These are phyloP conservation scores for Propithecus coquereli DNA, from an alignment of 2,113 vertebrate species.

Conservation along the genomic window DNA sequence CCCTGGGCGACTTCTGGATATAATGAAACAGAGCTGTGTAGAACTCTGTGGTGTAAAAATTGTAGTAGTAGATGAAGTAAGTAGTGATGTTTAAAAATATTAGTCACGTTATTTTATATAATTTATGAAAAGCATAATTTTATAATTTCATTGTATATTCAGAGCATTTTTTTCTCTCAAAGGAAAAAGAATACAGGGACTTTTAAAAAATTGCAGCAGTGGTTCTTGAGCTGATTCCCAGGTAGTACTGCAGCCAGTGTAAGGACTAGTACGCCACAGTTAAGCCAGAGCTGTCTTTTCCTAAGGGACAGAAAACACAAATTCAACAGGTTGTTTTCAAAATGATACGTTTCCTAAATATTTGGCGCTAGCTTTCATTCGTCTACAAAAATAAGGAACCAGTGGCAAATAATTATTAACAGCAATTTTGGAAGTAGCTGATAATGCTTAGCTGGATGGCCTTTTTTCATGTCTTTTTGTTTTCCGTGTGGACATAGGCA, in stretches of 20 bases:
- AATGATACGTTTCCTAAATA: neutral
- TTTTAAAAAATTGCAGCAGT: neutral
- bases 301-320: neutral
- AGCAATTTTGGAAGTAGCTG: neutral
- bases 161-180: neutral
- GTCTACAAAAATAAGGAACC: neutral
- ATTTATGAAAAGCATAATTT: neutral
- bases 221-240: neutral
- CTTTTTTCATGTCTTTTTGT: neutral
- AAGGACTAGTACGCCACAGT: neutral
- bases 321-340: neutral
- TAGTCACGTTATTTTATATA: neutral
- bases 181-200: neutral
- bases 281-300: neutral
- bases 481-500: neutral
- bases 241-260: neutral
- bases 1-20: constrained; percentile 94
- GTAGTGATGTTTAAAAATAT: constrained; percentile 35
- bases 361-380: neutral
- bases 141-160: neutral
- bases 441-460: neutral
- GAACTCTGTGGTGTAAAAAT: constrained; percentile 85
- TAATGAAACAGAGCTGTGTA: constrained; percentile 91
- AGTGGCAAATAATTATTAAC: neutral
- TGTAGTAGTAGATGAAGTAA: constrained; percentile 95